phyloP scores from a whole-genome alignment of 2,797 vertebrate genomes.

The Rallus crepitans region DNA sequence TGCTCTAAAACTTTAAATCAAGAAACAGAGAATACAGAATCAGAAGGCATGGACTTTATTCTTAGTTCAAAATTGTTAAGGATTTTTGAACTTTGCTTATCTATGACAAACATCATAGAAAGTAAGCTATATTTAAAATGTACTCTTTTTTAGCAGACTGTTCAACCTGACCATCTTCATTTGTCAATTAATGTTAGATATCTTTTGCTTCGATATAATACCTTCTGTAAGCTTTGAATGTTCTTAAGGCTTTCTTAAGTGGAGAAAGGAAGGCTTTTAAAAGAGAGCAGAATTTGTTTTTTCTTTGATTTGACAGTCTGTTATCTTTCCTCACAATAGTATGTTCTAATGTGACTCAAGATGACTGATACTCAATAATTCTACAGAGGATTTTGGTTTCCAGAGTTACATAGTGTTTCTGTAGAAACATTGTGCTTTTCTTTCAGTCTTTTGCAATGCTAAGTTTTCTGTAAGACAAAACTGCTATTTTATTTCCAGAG shows the following conservation, averaged over 20 bases:
- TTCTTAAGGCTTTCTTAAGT: constrained; percentile 12
- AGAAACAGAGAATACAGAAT: background rate
- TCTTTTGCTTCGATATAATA: background rate
- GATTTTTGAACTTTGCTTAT: background rate
- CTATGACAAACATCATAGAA: background rate
- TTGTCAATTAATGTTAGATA: background rate
- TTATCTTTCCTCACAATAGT: constrained; percentile 9
- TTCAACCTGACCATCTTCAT: background rate
- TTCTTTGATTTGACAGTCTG: constrained; percentile 29
- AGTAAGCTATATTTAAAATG: background rate
- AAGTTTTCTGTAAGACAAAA: background rate
- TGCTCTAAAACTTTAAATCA: background rate
- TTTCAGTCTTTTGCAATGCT: background rate
- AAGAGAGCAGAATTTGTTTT: background rate
- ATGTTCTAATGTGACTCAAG: constrained; percentile 15
- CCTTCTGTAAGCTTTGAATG: background rate
- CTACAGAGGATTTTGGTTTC: constrained; percentile 27
- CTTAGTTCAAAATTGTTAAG: background rate
- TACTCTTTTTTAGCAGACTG: background rate
- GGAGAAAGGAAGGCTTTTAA: background rate
- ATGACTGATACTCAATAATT: constrained; percentile 7
- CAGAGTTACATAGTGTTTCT: constrained; percentile 34
- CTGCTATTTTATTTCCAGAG: background rate
- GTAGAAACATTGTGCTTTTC: background rate
- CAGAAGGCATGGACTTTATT: background rate